Evolutionary conservation across 2,113 vertebrate genomes (phyloP).

Genomic region (Poecilia latipinna): DNA sequence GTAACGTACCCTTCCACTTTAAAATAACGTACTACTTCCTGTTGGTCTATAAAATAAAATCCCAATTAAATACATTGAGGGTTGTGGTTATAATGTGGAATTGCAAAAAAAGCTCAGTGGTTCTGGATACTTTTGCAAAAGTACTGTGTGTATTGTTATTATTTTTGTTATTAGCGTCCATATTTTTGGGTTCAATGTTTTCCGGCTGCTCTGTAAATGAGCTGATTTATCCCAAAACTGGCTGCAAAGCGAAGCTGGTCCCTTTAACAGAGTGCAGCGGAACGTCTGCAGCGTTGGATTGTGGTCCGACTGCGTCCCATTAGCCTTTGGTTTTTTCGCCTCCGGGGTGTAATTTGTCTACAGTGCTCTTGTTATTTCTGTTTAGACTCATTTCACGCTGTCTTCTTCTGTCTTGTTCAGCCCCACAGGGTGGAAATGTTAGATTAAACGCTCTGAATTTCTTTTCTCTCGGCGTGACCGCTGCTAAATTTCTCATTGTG

Average conservation of each 20-base stretch:
- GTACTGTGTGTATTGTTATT: background rate
- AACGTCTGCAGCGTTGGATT: conserved; percentile 15
- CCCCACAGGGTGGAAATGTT: conserved; percentile 7
- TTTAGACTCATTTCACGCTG: conserved; percentile 11
- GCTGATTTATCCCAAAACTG: no score
- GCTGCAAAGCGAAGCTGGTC: conserved; percentile 8
- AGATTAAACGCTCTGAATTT: conserved; percentile 12
- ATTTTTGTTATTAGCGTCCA: background rate
- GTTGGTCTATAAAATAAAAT: background rate
- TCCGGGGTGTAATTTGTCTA: conserved; percentile 17
- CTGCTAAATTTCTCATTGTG: conserved; percentile 13
- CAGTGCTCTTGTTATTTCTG: conserved; percentile 4
- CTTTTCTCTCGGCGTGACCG: conserved; percentile 14
- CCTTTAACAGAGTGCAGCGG: conserved; percentile 7
- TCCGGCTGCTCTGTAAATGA: background rate
- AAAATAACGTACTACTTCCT: background rate
- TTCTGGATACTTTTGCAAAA: background rate
- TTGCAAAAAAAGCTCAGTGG: background rate
- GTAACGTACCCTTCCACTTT: background rate
- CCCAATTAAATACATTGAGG: background rate
- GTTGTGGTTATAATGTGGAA: background rate
- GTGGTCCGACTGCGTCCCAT: conserved; percentile 25
- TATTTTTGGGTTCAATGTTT: background rate
- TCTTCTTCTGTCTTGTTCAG: conserved; percentile 16
- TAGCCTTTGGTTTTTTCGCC: conserved; percentile 19